These are phyloP conservation scores for Cotesia vestalis DNA, from an alignment of 1,140 invertebrate genomes.

Conservation along the genomic window DNA sequence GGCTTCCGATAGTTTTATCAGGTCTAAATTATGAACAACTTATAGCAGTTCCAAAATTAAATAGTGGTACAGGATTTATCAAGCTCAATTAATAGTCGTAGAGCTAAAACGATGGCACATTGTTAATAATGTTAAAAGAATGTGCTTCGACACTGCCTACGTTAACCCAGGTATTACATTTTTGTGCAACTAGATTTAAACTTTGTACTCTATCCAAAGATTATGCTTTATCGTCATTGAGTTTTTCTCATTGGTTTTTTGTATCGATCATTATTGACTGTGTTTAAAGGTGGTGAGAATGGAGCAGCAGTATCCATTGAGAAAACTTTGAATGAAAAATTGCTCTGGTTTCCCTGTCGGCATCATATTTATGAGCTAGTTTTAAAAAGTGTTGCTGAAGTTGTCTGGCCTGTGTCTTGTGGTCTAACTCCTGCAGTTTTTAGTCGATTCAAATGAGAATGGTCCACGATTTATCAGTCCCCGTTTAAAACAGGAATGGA, in stretches of 20 bases:
- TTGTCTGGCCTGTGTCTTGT: no score
- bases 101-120: slow-evolving; percentile 30
- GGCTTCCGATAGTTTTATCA: slow-evolving; percentile 23
- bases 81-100: slow-evolving; percentile 23
- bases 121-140: slow-evolving; percentile 19
- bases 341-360: no score
- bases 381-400: no score
- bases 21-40: slow-evolving; percentile 24
- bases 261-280: no score
- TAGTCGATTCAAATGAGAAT: no score
- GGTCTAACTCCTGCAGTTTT: no score
- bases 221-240: slow-evolving; percentile 13
- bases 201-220: neutral
- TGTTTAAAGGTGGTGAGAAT: no score
- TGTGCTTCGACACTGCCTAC: slow-evolving; percentile 32
- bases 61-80: slow-evolving; percentile 16
- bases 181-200: slow-evolving; percentile 6
- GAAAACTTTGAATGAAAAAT: no score
- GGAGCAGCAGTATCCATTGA: neutral
- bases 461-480: no score
- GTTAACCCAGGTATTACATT: slow-evolving; percentile 30
- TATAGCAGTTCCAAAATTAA: slow-evolving; percentile 29
- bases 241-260: neutral
- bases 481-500: no score
- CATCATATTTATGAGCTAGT: no score